Percentiles rank a stretch among this genome's conserved stretches.
Evolutionary conservation across 2,113 vertebrate species (phyloP).

Genomic region (Psammodynastes pulverulentus): DNA sequence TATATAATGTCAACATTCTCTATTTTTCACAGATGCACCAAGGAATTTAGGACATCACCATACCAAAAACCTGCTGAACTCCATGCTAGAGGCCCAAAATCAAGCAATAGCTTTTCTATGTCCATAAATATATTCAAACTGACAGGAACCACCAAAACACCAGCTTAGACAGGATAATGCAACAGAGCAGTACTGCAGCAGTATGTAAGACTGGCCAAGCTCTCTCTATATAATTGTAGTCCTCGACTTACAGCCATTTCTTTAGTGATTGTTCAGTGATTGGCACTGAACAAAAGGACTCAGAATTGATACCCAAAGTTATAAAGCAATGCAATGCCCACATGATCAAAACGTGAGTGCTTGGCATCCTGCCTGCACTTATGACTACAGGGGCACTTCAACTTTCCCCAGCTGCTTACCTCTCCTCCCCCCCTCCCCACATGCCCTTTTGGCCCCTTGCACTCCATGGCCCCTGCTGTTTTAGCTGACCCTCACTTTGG

Average conservation of each 20-base stretch:
- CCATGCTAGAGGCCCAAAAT: not conserved
- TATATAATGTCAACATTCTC: not conserved
- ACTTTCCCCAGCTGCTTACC: not conserved
- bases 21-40: not conserved
- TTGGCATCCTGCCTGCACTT: not conserved
- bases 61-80: not conserved
- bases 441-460: not conserved
- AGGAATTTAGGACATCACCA: not conserved
- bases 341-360: not conserved
- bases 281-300: not conserved
- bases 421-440: too few species aligned
- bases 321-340: not conserved
- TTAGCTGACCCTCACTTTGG: not conserved
- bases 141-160: conserved; percentile 13
- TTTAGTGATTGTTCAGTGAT: not conserved
- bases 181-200: not conserved
- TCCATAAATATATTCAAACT: conserved; percentile 32
- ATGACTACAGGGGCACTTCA: not conserved
- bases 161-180: not conserved
- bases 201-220: not conserved
- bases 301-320: not conserved
- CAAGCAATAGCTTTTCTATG: not conserved
- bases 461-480: not conserved
- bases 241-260: not conserved
- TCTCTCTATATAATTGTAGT: not conserved